Evolutionary conservation across 2,888 invertebrate species (phyloP).

Genomic region (Antheraea assamensis): DNA sequence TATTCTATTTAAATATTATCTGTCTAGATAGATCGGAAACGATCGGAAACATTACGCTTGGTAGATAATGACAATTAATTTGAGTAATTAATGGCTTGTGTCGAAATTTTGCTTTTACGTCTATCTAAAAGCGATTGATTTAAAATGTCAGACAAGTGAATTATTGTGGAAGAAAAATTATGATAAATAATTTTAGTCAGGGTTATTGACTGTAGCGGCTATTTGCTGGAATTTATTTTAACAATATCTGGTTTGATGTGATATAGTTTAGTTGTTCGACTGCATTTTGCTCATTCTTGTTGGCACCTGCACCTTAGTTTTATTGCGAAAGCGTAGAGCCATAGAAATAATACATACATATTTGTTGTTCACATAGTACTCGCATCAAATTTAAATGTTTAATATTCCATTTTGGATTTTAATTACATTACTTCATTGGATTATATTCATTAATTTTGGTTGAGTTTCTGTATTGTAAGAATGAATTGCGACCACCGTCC

Average conservation of each 20-base stretch:
- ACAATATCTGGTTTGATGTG: constrained; percentile 25
- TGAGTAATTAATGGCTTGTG: constrained; percentile 57
- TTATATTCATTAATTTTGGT: too few relatives aligned
- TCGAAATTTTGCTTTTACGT: constrained; percentile 51
- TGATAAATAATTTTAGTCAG: background rate
- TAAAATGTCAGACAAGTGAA: constrained; percentile 32
- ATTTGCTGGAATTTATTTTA: constrained; percentile 23
- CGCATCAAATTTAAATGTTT: constrained; percentile 46
- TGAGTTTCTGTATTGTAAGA: too few relatives aligned
- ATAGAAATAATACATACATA: constrained; percentile 21
- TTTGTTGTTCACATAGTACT: constrained; percentile 21
- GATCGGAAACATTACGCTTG: constrained; percentile 61
- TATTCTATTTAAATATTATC: constrained; percentile 57
- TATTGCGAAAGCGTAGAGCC: constrained; percentile 40
- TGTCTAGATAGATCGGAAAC: constrained; percentile 62
- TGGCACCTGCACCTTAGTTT: constrained; percentile 47
- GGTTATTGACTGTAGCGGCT: background rate
- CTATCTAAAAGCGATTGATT: constrained; percentile 47
- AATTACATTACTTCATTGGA: too few relatives aligned
- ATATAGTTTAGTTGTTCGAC: constrained; percentile 36
- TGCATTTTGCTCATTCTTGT: constrained; percentile 48
- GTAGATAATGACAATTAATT: constrained; percentile 69
- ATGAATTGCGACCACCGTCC: too few relatives aligned
- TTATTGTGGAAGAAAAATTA: background rate
- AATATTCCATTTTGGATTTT: constrained; percentile 41